Evolutionary conservation across 2,797 vertebrate species (phyloP).

Genomic region (Platyrinchus mystaceus): DNA sequence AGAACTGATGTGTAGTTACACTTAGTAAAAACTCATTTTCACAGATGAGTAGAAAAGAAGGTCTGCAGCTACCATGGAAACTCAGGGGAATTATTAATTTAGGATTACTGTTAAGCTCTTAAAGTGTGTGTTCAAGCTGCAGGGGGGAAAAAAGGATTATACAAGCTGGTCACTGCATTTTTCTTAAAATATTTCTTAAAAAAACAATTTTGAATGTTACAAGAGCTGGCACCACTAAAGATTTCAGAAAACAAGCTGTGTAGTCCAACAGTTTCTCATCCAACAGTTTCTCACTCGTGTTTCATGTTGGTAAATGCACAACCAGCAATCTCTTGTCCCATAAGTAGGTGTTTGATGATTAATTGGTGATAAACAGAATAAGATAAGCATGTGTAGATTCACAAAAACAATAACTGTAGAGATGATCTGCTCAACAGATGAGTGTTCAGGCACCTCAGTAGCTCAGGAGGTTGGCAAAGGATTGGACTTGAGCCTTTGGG

Average conservation of each 20-base stretch:
- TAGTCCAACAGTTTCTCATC: neutral
- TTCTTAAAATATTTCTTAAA: neutral
- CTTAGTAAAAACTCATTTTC: neutral
- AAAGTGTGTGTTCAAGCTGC: neutral
- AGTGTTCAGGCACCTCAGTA: neutral
- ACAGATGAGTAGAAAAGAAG: neutral
- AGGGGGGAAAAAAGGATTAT: fast-evolving
- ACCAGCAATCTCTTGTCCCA: neutral
- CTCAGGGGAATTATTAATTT: neutral
- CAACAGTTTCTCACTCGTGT: neutral
- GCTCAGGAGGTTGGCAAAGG: neutral
- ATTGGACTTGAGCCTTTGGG: fast-evolving
- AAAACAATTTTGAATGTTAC: neutral
- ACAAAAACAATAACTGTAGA: neutral
- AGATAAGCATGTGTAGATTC: neutral
- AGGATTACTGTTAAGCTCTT: neutral
- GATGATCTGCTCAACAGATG: neutral
- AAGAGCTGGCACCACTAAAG: neutral
- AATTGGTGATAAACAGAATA: fast-evolving
- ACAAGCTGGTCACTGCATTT: neutral
- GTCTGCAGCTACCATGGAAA: neutral
- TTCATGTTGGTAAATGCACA: neutral
- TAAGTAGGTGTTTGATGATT: neutral
- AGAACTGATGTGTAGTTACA: neutral
- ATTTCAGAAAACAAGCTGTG: neutral